These are phyloP conservation scores for Morus bassanus DNA, from an alignment of 2,797 vertebrate genomes.

Conservation along the genomic window DNA sequence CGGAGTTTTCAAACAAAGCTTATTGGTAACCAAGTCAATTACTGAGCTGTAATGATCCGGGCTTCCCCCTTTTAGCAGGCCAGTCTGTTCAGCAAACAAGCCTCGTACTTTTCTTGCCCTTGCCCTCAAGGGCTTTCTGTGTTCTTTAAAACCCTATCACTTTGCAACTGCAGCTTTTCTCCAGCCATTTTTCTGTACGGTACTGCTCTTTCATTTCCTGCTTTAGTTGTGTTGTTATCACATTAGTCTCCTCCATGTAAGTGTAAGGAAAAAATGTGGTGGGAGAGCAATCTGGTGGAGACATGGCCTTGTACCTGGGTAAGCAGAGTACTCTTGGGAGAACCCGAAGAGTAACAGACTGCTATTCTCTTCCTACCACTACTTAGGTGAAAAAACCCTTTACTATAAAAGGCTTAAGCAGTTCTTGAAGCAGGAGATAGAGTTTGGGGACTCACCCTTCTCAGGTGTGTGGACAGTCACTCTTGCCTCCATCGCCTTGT, in stretches of 20 bases:
- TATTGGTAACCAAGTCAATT: background rate
- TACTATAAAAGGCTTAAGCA: background rate
- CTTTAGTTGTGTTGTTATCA: background rate
- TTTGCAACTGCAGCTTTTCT: background rate
- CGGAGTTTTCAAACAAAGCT: background rate
- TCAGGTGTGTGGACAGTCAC: background rate
- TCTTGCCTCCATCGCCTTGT: background rate
- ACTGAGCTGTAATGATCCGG: background rate
- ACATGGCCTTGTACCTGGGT: background rate
- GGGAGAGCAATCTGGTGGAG: background rate
- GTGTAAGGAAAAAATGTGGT: background rate
- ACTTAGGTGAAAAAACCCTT: background rate
- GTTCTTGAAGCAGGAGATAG: background rate
- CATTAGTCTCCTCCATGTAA: background rate
- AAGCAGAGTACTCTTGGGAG: background rate
- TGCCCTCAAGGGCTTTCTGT: background rate
- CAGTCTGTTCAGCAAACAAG: background rate
- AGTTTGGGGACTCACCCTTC: background rate
- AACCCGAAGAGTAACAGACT: background rate
- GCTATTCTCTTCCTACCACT: background rate
- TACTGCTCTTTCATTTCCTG: background rate
- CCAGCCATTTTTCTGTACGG: background rate
- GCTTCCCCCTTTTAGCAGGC: background rate
- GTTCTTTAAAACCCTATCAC: accelerated
- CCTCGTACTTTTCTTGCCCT: background rate